phyloP scores from a whole-genome alignment of 2,113 vertebrate species.

The Apistogramma diplotaenia region DNA sequence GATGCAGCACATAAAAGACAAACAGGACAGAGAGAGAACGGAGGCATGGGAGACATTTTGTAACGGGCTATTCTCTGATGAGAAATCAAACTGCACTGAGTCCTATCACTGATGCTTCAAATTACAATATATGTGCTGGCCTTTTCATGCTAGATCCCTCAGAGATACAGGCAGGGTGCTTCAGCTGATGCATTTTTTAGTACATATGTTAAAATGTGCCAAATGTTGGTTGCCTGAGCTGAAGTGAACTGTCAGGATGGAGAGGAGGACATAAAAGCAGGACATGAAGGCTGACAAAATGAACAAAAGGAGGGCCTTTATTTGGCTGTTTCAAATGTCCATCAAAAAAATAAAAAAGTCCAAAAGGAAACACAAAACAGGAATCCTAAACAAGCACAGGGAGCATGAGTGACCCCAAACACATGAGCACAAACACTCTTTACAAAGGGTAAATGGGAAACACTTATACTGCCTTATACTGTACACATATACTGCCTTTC shows the following conservation, averaged over 20 bases:
- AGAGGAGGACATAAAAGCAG: not conserved
- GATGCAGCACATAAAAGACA: not conserved
- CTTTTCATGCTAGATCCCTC: not conserved
- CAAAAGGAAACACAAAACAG: not conserved
- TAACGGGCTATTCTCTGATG: not conserved
- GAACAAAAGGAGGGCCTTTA: not conserved
- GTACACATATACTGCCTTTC: accelerated
- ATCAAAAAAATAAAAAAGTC: not conserved
- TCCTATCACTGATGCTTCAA: not conserved
- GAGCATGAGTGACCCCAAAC: not conserved
- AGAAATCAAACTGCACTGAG: not conserved
- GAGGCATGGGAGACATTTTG: not conserved
- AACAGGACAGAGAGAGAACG: not conserved
- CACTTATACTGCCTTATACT: no score
- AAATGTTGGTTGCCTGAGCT: not conserved
- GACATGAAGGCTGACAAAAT: not conserved
- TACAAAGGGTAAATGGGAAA: not conserved
- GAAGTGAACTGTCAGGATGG: not conserved
- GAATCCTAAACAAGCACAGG: not conserved
- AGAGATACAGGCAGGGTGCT: not conserved
- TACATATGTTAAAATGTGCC: not conserved
- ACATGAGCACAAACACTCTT: not conserved
- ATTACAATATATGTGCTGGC: not conserved
- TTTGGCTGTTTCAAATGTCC: not conserved
- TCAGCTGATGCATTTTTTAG: not conserved